These are phyloP conservation scores for Oryzias javanicus DNA, from an alignment of 2,113 vertebrate genomes.

Conservation along the genomic window DNA sequence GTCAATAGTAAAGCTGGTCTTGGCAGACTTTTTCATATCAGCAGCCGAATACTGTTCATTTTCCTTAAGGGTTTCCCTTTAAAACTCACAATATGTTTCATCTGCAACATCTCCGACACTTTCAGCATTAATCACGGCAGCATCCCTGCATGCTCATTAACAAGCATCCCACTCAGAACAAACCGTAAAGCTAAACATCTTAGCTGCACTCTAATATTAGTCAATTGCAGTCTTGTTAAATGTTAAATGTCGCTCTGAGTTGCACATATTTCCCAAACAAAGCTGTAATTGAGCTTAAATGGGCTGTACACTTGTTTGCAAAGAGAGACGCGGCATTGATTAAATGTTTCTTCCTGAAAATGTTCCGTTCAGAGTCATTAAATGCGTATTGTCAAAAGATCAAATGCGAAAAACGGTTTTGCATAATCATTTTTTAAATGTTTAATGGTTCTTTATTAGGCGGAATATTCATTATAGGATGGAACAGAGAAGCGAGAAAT, in stretches of 20 bases:
- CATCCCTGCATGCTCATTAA: constrained; percentile 19
- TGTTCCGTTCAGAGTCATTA: constrained; percentile 5
- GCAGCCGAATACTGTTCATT: constrained; percentile 6
- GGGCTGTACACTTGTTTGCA: constrained; percentile 24
- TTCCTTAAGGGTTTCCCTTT: background rate
- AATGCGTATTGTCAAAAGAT: constrained; percentile 2
- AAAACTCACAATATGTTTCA: background rate
- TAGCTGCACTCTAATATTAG: constrained; percentile 7
- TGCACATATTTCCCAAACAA: constrained; percentile 15
- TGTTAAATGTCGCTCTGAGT: constrained; percentile 22
- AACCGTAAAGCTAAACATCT: constrained; percentile 9
- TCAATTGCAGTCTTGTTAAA: constrained; percentile 23
- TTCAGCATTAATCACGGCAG: constrained; percentile 14
- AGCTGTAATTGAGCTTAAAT: constrained; percentile 10
- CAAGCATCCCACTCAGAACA: constrained; percentile 25
- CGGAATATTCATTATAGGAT: too few species aligned
- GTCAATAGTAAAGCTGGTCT: constrained; percentile 28
- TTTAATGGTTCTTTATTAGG: too few species aligned
- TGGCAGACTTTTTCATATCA: constrained; percentile 3
- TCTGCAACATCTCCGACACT: constrained; percentile 9
- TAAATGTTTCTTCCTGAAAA: constrained; percentile 1
- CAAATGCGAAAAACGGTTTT: too few species aligned
- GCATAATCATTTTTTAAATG: too few species aligned
- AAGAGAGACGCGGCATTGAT: constrained; percentile 10
- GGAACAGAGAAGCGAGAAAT: too few species aligned